These are phyloP conservation scores for Synaphobranchus kaupii DNA, from an alignment of 2,797 vertebrate genomes.

Conservation along the genomic window DNA sequence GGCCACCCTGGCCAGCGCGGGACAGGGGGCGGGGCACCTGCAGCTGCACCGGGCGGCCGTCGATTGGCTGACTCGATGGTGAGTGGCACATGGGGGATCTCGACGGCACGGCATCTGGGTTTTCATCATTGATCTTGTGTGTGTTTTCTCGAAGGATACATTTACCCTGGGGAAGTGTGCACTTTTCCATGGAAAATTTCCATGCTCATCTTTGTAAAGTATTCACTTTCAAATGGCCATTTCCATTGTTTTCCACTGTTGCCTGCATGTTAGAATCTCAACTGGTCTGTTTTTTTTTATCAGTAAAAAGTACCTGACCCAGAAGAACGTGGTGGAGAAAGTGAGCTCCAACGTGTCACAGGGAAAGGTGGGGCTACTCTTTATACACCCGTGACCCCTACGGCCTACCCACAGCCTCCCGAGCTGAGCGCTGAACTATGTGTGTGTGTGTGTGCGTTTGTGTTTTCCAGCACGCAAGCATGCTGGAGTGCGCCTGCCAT, in stretches of 20 bases:
- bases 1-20: slow-evolving; percentile 93
- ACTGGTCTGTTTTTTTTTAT: slow-evolving; percentile 45
- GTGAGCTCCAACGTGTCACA: slow-evolving; percentile 92
- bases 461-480: slow-evolving; percentile 81
- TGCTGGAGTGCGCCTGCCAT: slow-evolving; percentile 95
- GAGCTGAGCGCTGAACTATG: not conserved
- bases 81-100: slow-evolving; percentile 54
- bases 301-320: slow-evolving; percentile 97
- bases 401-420: not conserved
- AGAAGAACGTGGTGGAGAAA: slow-evolving; percentile 98
- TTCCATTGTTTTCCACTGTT: not conserved
- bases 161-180: not conserved
- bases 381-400: not conserved
- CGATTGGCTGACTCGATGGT: slow-evolving; percentile 97
- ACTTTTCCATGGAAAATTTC: not conserved
- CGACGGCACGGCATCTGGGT: not conserved
- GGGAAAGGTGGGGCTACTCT: slow-evolving; percentile 82
- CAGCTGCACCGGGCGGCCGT: slow-evolving; percentile 93
- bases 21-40: slow-evolving; percentile 94
- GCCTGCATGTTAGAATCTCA: not conserved
- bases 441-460: not conserved
- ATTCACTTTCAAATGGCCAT: no score
- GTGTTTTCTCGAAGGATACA: not conserved
- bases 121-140: not conserved
- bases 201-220: not conserved